A percentile compares a stretch with the other conserved stretches of the same genome.
Evolutionary conservation across 2,888 invertebrate genomes (phyloP).

Genomic region (Conchocele bisecta): DNA sequence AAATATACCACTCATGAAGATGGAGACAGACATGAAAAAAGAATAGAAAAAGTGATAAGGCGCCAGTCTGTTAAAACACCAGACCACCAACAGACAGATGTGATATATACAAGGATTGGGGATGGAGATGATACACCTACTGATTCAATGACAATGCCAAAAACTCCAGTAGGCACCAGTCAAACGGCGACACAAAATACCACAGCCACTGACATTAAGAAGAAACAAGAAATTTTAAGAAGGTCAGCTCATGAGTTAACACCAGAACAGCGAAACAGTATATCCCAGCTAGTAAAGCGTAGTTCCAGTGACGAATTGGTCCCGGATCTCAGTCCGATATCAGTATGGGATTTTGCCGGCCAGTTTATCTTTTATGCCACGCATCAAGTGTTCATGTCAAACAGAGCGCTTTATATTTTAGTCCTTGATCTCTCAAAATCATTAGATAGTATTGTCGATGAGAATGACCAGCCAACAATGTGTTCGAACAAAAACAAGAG

Average conservation of each 20-base stretch:
- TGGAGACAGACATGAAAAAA: not conserved
- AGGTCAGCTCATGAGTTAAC: not conserved
- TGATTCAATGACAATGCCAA: too few relatives aligned
- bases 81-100: too few relatives aligned
- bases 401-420: conserved; percentile 16
- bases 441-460: not conserved
- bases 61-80: too few relatives aligned
- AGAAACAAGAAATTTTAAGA: not conserved
- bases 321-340: not conserved
- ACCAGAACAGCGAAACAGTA: not conserved
- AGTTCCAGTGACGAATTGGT: not conserved
- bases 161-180: too few relatives aligned
- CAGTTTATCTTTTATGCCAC: conserved; percentile 24
- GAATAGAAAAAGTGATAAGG: too few relatives aligned
- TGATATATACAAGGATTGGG: too few relatives aligned
- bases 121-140: not conserved
- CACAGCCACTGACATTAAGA: not conserved
- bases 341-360: conserved; percentile 32
- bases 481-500: not conserved
- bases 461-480: not conserved
- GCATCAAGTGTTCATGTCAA: conserved; percentile 26
- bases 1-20: not conserved
- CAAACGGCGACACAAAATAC: too few relatives aligned
- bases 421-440: conserved; percentile 2
- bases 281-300: not conserved